Evolutionary conservation across 2,113 vertebrate genomes (phyloP), one percentile per base, ranked within the genome.

Genomic region (Mesembrinibis cayennensis): DNA sequence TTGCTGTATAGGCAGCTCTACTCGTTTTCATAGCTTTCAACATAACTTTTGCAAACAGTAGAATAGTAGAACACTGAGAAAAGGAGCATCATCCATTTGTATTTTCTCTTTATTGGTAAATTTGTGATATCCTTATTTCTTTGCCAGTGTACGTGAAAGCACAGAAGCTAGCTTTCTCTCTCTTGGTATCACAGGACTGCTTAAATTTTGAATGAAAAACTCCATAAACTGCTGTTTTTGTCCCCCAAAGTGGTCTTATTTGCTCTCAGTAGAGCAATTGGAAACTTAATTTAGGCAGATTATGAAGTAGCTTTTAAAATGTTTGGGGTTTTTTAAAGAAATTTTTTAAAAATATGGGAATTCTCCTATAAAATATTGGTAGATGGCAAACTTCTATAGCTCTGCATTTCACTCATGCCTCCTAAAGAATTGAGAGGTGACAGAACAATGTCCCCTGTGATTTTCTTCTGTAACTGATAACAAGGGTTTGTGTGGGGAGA

Each of bases 281-380:
- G 20, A 71, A 79, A 56, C 23, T 74, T 47, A 42, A 45, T 74
- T 82, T 53, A 69, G 36, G 7, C 26, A 65, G 27, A 45, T 27
- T 82, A 2, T 58, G 27, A 47, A 72, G 42, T 32, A 14, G 34
- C 15, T 90, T 80, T 87, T 67, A 45, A 78, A 49, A 72, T 30
- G 13, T 27, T 83, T 3, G 6, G 2, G 0, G 0, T 4, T 47
- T 91, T 73, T 27, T 5, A 19, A 26, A 47, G 11, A 80, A 56
- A 34, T 63, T 17, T 22, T 1, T 0, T 6, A 25, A 86, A 49
- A 17, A 29, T 6, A 14, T 1, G 3, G 6, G 13, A 10, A 9
- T 30, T 89, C 23, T 86, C 4, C 29, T 77, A 0, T 81, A 34
- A 52, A 14, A 4, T 78, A 11, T 53, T 59, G n/a, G 34, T 45